These are phyloP conservation scores for Phasianus colchicus DNA, from an alignment of 2,113 vertebrate genomes.

Conservation along the genomic window DNA sequence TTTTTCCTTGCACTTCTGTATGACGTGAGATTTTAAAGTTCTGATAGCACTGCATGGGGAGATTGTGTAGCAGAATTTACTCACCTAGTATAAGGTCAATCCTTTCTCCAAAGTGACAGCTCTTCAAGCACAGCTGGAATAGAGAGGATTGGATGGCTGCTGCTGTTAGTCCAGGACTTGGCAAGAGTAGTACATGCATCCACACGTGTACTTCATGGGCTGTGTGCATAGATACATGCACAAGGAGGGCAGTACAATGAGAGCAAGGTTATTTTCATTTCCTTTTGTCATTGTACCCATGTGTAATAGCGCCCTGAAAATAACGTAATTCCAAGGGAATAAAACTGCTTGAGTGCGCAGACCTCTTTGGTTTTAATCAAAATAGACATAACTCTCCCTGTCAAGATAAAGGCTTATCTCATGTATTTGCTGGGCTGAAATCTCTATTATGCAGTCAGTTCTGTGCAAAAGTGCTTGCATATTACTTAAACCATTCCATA, in stretches of 20 bases:
- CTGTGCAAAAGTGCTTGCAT: slow-evolving; percentile 55
- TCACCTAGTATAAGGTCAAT: background rate
- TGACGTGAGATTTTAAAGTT: slow-evolving; percentile 27
- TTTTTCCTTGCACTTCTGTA: background rate
- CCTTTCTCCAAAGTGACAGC: background rate
- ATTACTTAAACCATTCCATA: slow-evolving; percentile 63
- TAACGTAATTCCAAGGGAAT: background rate
- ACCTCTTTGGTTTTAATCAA: slow-evolving; percentile 30
- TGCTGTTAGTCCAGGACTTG: background rate
- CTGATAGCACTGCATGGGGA: background rate
- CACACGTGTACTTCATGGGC: background rate
- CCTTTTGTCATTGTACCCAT: background rate
- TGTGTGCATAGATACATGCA: background rate
- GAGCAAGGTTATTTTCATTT: background rate
- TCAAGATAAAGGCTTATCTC: slow-evolving; percentile 42
- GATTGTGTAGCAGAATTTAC: background rate
- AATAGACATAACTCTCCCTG: background rate
- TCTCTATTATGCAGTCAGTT: slow-evolving; percentile 48
- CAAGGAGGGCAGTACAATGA: background rate
- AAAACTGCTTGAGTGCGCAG: background rate
- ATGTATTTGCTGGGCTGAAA: slow-evolving; percentile 28
- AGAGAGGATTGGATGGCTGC: background rate
- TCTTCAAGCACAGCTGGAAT: background rate
- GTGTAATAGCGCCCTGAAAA: background rate
- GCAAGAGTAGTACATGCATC: background rate